These are phyloP conservation scores for Eucera pruinosa DNA, from an alignment of 2,888 invertebrate genomes.

Conservation along the genomic window DNA sequence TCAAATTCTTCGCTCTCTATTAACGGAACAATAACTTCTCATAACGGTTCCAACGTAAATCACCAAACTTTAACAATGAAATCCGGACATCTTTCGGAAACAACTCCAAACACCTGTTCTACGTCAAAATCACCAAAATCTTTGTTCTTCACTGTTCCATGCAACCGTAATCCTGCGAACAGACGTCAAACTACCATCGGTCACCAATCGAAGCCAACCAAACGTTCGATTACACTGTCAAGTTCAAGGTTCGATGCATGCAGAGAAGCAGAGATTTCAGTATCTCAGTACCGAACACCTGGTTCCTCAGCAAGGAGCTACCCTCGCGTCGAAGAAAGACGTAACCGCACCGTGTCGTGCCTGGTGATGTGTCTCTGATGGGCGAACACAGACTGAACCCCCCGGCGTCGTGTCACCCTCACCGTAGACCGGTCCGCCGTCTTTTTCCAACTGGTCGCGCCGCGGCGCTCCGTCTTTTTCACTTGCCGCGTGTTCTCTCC, in stretches of 20 bases:
- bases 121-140: neutral
- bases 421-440: slow-evolving; percentile 72
- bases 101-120: neutral
- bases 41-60: neutral
- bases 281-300: slow-evolving; percentile 33
- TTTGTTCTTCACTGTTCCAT: neutral
- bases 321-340: slow-evolving; percentile 64
- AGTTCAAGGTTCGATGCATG: slow-evolving; percentile 17
- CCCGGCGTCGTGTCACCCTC: slow-evolving; percentile 79
- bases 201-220: no score
- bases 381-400: slow-evolving; percentile 83
- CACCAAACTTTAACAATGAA: neutral
- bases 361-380: slow-evolving; percentile 81
- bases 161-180: neutral
- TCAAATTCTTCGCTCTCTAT: neutral
- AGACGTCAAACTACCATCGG: neutral
- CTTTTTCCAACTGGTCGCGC: slow-evolving; percentile 73
- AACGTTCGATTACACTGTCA: slow-evolving; percentile 24
- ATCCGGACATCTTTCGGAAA: neutral
- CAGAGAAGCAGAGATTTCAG: neutral
- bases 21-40: no score
- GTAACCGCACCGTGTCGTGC: slow-evolving; percentile 65
- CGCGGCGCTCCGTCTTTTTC: slow-evolving; percentile 63
- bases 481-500: slow-evolving; percentile 62
- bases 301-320: slow-evolving; percentile 47